phyloP scores from a whole-genome alignment of 2,888 invertebrate species.

The Harpalus rubripes region DNA sequence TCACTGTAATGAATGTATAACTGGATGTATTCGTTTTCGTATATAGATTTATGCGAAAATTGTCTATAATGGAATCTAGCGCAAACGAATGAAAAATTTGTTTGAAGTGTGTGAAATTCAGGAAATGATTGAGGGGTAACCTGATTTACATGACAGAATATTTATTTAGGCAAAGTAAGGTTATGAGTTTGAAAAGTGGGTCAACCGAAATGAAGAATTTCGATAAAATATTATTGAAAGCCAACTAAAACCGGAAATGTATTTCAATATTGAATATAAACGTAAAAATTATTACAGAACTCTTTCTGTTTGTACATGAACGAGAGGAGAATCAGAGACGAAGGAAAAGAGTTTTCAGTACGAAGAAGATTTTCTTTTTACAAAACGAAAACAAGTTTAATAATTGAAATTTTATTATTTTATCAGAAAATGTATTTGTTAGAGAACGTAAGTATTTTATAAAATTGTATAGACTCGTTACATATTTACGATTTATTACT shows the following conservation, averaged over 20 bases:
- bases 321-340: neutral
- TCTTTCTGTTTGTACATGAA: conserved; percentile 15
- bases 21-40: neutral
- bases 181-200: conserved; percentile 46
- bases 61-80: conserved; percentile 26
- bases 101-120: conserved; percentile 29
- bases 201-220: conserved; percentile 24
- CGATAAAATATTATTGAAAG: conserved; percentile 47
- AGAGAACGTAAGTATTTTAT: no score
- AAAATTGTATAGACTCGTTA: no score
- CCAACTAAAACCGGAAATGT: conserved; percentile 25
- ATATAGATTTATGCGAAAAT: conserved; percentile 5
- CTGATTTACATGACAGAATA: conserved; percentile 48
- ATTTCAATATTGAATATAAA: conserved; percentile 15
- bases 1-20: neutral
- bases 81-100: conserved; percentile 29
- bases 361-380: neutral
- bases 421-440: no score
- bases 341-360: neutral
- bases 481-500: no score
- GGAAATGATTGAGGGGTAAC: conserved; percentile 47
- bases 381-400: neutral
- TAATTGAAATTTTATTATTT: neutral
- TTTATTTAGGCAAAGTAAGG: conserved; percentile 48
- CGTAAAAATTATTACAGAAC: conserved; percentile 39